Evolutionary conservation across 1,140 invertebrate genomes (phyloP), one percentile per base, ranked within the genome.

Genomic region (Caenorhabditis latens): DNA sequence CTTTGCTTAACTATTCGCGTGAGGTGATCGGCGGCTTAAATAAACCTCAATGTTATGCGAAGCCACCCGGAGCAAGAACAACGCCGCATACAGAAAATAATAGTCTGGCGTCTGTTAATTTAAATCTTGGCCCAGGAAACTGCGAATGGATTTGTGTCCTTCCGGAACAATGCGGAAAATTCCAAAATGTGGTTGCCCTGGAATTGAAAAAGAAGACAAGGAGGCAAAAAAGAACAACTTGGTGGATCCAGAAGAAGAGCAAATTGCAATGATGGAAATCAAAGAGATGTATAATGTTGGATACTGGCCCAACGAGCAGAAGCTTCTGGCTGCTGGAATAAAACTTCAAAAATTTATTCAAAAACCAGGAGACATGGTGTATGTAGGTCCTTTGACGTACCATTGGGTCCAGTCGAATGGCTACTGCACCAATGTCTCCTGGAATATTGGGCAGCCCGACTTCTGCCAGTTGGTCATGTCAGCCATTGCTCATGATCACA

Each of bases 401-500:
- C 97, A 99, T 93, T 99, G 97, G 97, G 97, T 99, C 16, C 96
- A 98, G 93, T 96, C 96, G 19, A 95, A 96, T 58, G 96, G 42
- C 4, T 48, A 40, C 13, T 7, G 95, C 91, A 95, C 95, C 90
- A 95, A 99, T 93, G 98, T 99, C 89, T 97, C 98, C 0, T 99
- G 98, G 98, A 99, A 99, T 94, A 98, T 99, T 14, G 98, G 97
- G 7, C 98, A 98, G 84, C 94, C 99, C 82, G 98, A 97, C 13
- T 95, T 96, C 42, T 94, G 96, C n/a, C 98, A 99, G 93, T 98
- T 98, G 94, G 95, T 96, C 89, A 94, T 99, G 84, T 97, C 97
- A 40, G 95, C 99, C 53, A 97, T 98, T 92, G 95, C 97, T n/a
- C 99, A 99, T 92, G 98, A 99, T 93, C 99, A 97, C 97, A 99